A percentile compares a stretch with the other conserved stretches of the same genome.
Evolutionary conservation across 2,797 vertebrate genomes (phyloP).

Genomic region (Betta splendens): DNA sequence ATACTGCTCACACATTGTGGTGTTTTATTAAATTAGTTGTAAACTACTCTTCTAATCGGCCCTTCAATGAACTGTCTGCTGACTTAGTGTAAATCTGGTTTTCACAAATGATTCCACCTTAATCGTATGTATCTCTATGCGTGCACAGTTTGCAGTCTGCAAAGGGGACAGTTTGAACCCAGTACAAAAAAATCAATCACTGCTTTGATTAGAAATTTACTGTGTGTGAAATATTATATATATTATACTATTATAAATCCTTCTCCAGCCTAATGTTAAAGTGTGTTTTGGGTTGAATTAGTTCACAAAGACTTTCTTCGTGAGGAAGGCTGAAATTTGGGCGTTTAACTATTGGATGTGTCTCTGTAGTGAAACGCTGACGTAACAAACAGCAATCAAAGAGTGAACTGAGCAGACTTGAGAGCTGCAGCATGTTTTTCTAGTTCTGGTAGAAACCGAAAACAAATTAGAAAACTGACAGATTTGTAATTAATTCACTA

Average conservation of each 20-base stretch:
- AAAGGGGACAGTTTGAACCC: constrained; percentile 27
- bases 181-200: constrained; percentile 11
- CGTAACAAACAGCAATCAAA: constrained; percentile 8
- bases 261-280: background rate
- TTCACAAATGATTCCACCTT: constrained; percentile 42
- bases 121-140: constrained; percentile 19
- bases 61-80: constrained; percentile 33
- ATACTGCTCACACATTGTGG: background rate
- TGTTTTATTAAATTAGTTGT: constrained; percentile 9
- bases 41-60: constrained; percentile 34
- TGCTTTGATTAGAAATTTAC: constrained; percentile 29
- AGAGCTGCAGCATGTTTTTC: background rate
- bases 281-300: background rate
- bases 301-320: background rate
- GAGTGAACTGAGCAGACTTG: constrained; percentile 5
- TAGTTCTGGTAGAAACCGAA: no score
- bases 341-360: no score
- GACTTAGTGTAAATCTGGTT: constrained; percentile 22
- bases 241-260: no score
- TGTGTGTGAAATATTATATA: constrained; percentile 6
- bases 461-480: no score
- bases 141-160: constrained; percentile 29
- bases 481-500: no score
- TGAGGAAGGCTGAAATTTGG: no score
- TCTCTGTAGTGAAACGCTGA: background rate